Evolutionary conservation across 2,113 vertebrate species (phyloP), one percentile per base, ranked within the genome.

Genomic region (Tragulus kanchil): DNA sequence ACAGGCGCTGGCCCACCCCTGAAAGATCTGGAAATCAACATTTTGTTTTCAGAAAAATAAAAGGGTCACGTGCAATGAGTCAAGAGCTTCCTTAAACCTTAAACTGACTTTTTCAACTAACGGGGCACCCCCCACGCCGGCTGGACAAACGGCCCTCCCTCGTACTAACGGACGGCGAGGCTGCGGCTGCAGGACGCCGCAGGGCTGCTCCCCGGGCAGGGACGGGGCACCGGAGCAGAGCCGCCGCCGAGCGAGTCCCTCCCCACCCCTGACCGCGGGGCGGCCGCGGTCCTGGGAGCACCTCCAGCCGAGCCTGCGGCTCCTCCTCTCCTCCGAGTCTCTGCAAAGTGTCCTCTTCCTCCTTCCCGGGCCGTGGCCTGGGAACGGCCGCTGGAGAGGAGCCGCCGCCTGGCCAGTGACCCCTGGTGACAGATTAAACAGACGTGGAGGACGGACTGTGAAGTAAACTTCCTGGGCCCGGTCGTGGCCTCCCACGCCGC

Each of bases 341-440:
- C 96, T 97, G 97, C 91, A 98, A 98, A 95, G 65, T 8, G 50
- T 61, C 61, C 86, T 97, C 96, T 96, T 96, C 97, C 81, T 56
- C 50, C 93, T 97, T 96, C 96, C 98, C 98, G 98, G 98, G 98
- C 94, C 65, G 92, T 26, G 58, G 90, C 78, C 95, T 98, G 95
- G 90, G 97, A 98, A 97, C 36, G 90, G 89, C 75, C 16, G 48
- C 77, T 86, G 92, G 67, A 94, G 75, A 97, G 90, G 92, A 94
- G 87, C 86, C 71, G 75, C 75, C 14, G 73, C 96, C 98, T 98
- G 97, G 98, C 93, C 97, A 95, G 97, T 95, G 97, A 98, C 94
- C 96, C 96, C 97, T 96, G 97, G 98, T 97, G 97, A 98, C 78
- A 98, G 96, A 98, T 98, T 98, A 98, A 98, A 98, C 97, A 97